phyloP scores from a whole-genome alignment of 2,797 vertebrate genomes.

The Hirundo rustica region DNA sequence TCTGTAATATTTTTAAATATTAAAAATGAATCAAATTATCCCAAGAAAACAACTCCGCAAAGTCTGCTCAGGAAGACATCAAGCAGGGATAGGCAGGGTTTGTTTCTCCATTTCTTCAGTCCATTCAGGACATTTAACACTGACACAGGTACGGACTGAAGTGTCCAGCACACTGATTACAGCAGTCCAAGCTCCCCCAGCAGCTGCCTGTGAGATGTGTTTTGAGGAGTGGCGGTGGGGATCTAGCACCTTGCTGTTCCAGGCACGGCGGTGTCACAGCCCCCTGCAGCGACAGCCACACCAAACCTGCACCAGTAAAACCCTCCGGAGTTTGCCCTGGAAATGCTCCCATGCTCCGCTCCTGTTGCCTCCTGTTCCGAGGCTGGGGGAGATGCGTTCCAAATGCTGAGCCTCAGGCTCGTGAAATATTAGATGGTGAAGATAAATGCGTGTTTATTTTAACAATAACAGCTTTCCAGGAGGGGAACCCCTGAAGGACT shows the following conservation, averaged over 20 bases:
- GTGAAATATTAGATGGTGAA: constrained; percentile 58
- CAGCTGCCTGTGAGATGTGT: neutral
- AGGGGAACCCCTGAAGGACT: constrained; percentile 32
- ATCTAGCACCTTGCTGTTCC: neutral
- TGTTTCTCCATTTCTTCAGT: neutral
- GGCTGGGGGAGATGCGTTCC: constrained; percentile 38
- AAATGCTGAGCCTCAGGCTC: constrained; percentile 50
- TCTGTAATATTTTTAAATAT: constrained; percentile 1
- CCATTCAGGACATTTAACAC: neutral
- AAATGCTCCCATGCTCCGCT: neutral
- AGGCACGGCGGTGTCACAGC: neutral
- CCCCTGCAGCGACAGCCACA: neutral
- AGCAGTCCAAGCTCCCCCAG: neutral
- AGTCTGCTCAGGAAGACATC: neutral
- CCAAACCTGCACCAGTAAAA: neutral
- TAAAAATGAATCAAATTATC: neutral
- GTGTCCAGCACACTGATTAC: neutral
- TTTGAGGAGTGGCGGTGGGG: neutral
- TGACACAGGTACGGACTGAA: neutral
- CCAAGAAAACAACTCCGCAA: neutral
- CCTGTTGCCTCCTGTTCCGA: neutral
- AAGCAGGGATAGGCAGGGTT: neutral
- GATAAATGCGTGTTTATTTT: constrained; percentile 61
- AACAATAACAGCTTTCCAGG: constrained; percentile 43
- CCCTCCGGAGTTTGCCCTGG: neutral